Percentiles rank a stretch among this genome's conserved stretches.
phyloP scores from a whole-genome alignment of 2,113 vertebrate genomes.

The Caloenas nicobarica region DNA sequence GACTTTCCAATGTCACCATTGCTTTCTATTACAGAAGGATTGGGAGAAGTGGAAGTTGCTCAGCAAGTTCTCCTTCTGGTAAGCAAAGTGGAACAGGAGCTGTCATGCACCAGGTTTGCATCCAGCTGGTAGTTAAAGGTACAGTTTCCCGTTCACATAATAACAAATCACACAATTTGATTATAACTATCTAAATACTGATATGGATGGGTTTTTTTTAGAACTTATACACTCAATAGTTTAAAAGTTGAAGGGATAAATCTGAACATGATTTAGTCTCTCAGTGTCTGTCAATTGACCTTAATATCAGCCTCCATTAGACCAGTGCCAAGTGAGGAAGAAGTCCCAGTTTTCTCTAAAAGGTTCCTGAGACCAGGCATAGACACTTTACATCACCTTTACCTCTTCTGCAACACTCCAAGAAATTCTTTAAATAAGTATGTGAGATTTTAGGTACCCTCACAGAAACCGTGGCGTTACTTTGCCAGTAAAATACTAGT shows the following conservation, averaged over 20 bases:
- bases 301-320: neutral
- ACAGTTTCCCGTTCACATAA: neutral
- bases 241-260: neutral
- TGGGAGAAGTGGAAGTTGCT: neutral
- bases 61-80: neutral
- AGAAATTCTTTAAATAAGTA: neutral
- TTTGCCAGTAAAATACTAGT: neutral
- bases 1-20: neutral
- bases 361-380: neutral
- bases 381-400: neutral
- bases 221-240: neutral
- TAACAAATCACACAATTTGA: neutral
- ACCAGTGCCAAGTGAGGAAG: neutral
- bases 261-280: neutral
- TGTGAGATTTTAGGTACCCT: neutral
- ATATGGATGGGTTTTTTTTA: neutral
- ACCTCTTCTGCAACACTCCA: neutral
- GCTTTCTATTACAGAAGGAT: neutral
- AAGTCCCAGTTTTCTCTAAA: neutral
- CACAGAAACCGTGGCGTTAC: neutral
- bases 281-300: neutral
- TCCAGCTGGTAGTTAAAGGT: neutral
- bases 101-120: neutral
- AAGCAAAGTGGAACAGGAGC: neutral
- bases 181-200: neutral